These are phyloP conservation scores for Chrysolina haemoptera DNA, from an alignment of 2,888 invertebrate genomes.

Conservation along the genomic window DNA sequence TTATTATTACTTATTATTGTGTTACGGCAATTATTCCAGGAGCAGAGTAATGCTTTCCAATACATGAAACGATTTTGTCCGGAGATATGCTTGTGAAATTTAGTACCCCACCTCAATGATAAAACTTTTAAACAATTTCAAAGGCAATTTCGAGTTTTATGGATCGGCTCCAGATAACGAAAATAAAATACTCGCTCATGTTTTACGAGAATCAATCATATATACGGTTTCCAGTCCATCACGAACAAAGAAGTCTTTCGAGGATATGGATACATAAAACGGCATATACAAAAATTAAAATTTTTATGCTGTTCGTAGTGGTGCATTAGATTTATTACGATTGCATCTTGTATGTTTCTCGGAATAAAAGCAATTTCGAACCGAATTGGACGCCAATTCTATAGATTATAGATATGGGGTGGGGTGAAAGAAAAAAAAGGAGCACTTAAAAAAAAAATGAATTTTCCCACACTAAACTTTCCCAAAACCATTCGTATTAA, in stretches of 20 bases:
- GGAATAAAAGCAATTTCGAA: constrained; percentile 2
- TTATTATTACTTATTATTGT: too few relatives aligned
- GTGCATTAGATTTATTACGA: constrained; percentile 44
- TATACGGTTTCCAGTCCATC: constrained; percentile 51
- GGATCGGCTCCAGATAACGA: constrained; percentile 49
- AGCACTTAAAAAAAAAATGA: too few relatives aligned
- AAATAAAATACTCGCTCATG: constrained; percentile 30
- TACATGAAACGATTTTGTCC: background rate
- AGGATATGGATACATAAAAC: constrained; percentile 55
- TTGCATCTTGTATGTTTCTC: constrained; percentile 4
- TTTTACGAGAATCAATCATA: constrained; percentile 58
- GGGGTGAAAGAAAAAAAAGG: too few relatives aligned
- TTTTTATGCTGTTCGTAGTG: constrained; percentile 57
- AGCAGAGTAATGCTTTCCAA: background rate
- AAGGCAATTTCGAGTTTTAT: constrained; percentile 59
- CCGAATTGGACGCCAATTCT: background rate
- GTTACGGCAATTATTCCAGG: background rate
- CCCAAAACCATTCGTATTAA: too few relatives aligned
- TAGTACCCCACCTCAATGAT: constrained; percentile 50
- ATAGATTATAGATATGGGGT: background rate
- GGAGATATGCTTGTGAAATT: constrained; percentile 42
- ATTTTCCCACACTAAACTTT: too few relatives aligned
- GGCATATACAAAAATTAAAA: constrained; percentile 57
- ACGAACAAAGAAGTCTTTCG: constrained; percentile 50
- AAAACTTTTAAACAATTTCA: constrained; percentile 57